phyloP scores from a whole-genome alignment of 2,113 vertebrate species.

The Catharus fuscescens region DNA sequence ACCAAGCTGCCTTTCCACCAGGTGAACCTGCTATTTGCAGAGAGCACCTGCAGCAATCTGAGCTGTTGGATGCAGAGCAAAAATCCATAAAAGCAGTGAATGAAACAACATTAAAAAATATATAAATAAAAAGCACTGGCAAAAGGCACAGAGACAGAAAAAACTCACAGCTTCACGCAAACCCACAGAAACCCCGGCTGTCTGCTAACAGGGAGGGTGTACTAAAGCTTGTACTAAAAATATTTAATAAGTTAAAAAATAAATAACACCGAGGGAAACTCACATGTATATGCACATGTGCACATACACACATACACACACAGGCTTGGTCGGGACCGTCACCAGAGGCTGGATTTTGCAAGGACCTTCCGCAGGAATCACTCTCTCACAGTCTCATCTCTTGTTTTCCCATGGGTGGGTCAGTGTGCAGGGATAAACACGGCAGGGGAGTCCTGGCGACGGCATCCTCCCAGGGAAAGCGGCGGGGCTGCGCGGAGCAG shows the following conservation, averaged over 20 bases:
- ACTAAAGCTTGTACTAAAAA: neutral
- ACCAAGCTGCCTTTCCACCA: neutral
- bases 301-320: neutral
- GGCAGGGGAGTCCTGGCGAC: constrained; percentile 19
- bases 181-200: neutral
- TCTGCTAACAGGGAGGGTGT: neutral
- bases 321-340: neutral
- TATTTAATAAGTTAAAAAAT: constrained; percentile 16
- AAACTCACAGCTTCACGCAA: neutral
- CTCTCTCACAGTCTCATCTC: neutral
- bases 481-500: neutral
- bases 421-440: neutral
- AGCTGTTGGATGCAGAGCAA: accelerated
- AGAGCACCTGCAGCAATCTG: neutral
- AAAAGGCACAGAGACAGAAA: constrained; percentile 65
- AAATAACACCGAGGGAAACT: neutral
- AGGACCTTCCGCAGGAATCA: neutral
- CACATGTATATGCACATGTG: neutral
- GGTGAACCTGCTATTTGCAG: neutral
- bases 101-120: neutral
- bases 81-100: neutral
- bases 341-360: neutral
- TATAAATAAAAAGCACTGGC: neutral
- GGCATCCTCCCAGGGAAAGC: constrained; percentile 9
- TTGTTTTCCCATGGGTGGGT: constrained; percentile 38